Evolutionary conservation across 2,113 vertebrate species (phyloP), one percentile per base, ranked within the genome.

Genomic region (Condylura cristata): DNA sequence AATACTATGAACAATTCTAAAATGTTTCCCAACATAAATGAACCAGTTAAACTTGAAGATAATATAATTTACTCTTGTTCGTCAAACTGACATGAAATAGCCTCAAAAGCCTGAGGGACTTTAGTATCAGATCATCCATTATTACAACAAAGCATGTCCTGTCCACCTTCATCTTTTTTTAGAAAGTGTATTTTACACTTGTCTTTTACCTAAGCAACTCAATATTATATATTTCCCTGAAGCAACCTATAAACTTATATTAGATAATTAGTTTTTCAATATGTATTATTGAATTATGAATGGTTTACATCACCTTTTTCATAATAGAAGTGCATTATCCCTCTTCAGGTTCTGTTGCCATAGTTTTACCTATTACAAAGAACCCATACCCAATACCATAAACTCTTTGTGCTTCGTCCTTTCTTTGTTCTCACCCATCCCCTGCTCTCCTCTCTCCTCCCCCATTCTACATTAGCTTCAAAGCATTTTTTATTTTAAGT

Each of bases 181-280:
- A 22, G 94, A 96, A 94, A 96, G 88, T 56, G 71, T 78, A 90
- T 95, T 97, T 98, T 96, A 92, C 91, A 90, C 90, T 96, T 92
- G 96, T 95, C 96, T 94, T 93, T 79, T 96, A 97, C 93, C 51
- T 95, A 66, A 74, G 85, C 90, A 66, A 79, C 93, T 90, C 94
- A 89, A 89, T 95, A 84, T 93, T 92, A 80, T 85, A 80, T 85
- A 96, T 76, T 83, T 92, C 92, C 93, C 44, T 51, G 46, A 92
- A 97, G 96, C 93, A 91, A 95, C 68, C 97, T 95, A 82, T 96
- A 89, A 39, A 86, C 87, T 84, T 89, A 96, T 89, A 92, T 92
- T 76, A 96, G 95, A 91, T 97, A 93, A 91, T 97, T 97, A 48
- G 46, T 48, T 48, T 48, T 48, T 48, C 9, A 48, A 48, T 48